phyloP scores from a whole-genome alignment of 1,140 invertebrate genomes.

The Teleogryllus occipitalis region DNA sequence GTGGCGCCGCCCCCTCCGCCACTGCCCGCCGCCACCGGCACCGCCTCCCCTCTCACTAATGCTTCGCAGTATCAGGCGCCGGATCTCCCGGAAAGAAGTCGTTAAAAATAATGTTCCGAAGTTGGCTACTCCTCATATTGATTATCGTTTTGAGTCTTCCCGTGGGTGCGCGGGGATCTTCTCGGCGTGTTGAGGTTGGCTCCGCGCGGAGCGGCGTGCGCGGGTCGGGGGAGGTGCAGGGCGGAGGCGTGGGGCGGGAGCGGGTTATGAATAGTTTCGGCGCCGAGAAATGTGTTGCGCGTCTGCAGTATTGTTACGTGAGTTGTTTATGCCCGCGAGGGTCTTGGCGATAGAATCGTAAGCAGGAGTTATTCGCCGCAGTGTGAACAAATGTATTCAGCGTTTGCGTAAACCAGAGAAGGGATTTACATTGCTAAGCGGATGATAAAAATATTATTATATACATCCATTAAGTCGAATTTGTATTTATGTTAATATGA shows the following conservation, averaged over 20 bases:
- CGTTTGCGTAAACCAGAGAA: too few relatives aligned
- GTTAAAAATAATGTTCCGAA: background rate
- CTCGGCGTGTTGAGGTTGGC: background rate
- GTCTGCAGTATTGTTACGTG: background rate
- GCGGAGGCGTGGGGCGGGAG: too few relatives aligned
- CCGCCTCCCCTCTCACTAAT: background rate
- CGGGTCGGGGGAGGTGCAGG: too few relatives aligned
- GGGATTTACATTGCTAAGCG: too few relatives aligned
- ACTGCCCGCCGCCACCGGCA: too few relatives aligned
- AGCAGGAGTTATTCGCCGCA: background rate
- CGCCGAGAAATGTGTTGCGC: too few relatives aligned
- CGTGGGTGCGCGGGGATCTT: background rate
- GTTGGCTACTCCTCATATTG: background rate
- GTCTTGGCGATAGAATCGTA: background rate
- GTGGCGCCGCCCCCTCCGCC: background rate
- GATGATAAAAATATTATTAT: too few relatives aligned
- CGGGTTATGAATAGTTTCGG: background rate
- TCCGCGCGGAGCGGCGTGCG: too few relatives aligned
- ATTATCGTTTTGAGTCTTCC: background rate
- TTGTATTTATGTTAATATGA: too few relatives aligned
- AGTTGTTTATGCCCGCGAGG: background rate
- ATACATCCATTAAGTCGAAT: too few relatives aligned
- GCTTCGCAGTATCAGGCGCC: background rate
- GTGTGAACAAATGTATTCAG: too few relatives aligned
- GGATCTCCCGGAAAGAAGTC: background rate